These are phyloP conservation scores for Carollia perspicillata DNA, from an alignment of 2,113 vertebrate genomes.

Conservation along the genomic window DNA sequence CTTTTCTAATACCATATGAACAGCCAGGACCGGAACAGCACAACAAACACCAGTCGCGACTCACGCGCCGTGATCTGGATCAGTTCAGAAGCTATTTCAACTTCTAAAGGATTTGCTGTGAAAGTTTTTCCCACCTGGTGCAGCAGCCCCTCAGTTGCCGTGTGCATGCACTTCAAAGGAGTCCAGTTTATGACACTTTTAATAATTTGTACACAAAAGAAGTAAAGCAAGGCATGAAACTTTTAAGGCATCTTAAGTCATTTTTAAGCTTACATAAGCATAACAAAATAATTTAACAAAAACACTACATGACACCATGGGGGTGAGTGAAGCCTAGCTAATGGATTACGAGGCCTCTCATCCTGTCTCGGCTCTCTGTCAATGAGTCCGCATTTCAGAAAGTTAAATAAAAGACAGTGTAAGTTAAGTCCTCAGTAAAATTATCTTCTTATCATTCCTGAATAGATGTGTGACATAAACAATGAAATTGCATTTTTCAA, in stretches of 20 bases:
- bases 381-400: slow-evolving; percentile 72
- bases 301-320: slow-evolving; percentile 73
- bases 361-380: slow-evolving; percentile 67
- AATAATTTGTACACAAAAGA: slow-evolving; percentile 62
- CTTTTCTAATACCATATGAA: neutral
- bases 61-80: neutral
- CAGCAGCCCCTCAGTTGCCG: slow-evolving; percentile 42
- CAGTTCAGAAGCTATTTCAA: neutral
- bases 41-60: neutral
- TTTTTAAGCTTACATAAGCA: slow-evolving; percentile 73
- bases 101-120: slow-evolving; percentile 36
- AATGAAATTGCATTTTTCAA: slow-evolving; percentile 56
- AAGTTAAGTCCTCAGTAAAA: slow-evolving; percentile 57
- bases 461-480: slow-evolving; percentile 28
- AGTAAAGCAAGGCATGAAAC: slow-evolving; percentile 72
- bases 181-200: slow-evolving; percentile 69
- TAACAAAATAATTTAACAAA: slow-evolving; percentile 80
- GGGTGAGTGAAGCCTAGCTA: slow-evolving; percentile 70
- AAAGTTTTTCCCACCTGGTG: slow-evolving; percentile 12
- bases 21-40: neutral
- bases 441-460: slow-evolving; percentile 61
- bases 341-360: slow-evolving; percentile 65
- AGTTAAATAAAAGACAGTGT: slow-evolving; percentile 71
- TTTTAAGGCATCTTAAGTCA: slow-evolving; percentile 65
- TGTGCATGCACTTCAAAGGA: slow-evolving; percentile 52